Evolutionary conservation across 2,113 vertebrate species (phyloP).

Genomic region (Stegostoma tigrinum): DNA sequence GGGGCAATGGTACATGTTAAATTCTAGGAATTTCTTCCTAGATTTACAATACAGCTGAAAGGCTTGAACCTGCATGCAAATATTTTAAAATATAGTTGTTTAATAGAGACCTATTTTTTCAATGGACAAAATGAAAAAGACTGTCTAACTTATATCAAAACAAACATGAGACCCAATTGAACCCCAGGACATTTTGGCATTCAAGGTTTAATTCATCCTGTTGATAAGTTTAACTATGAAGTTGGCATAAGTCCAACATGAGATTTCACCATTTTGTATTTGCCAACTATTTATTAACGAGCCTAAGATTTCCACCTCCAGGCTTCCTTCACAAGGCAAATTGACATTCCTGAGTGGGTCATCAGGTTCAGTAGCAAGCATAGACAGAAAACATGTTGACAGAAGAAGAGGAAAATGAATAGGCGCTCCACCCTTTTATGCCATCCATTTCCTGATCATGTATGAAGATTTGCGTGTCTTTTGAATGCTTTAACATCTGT

Average conservation of each 20-base stretch:
- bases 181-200: not conserved
- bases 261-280: conserved; percentile 13
- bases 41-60: not conserved
- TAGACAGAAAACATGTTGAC: not conserved
- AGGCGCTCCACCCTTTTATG: not conserved
- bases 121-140: not conserved
- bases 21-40: conserved; percentile 18
- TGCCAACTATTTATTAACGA: not conserved
- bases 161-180: not conserved
- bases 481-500: not conserved
- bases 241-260: not conserved
- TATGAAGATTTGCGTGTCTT: not conserved
- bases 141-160: not conserved
- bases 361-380: not conserved
- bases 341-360: not conserved
- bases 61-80: not conserved
- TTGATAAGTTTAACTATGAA: not conserved
- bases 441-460: conserved; percentile 1
- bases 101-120: not conserved
- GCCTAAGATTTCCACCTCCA: not conserved
- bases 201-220: not conserved
- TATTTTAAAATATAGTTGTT: not conserved
- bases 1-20: conserved; percentile 33
- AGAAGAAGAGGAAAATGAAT: not conserved
- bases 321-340: not conserved